Evolutionary conservation across 2,113 vertebrate species (phyloP), one percentile per base, ranked within the genome.

Genomic region (Stegastes partitus): DNA sequence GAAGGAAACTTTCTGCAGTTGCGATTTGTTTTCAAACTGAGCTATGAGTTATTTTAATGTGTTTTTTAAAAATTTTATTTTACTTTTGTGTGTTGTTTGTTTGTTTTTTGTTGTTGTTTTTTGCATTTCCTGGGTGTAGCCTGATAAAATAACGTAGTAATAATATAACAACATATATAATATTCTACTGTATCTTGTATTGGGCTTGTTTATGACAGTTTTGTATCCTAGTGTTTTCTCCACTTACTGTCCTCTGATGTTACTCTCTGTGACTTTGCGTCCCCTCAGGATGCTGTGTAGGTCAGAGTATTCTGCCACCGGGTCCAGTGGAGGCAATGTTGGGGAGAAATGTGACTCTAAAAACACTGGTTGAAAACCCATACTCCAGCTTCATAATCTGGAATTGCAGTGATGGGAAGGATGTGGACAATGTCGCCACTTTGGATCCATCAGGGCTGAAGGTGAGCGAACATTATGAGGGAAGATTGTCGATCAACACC

Each of bases 361-460:
- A 2, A 5, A 65, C 87, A 0, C 54, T 74, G 10, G 0, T 62
- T 0, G 0, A 1, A 0, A 25, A 16, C 0, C 3, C 15, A 0
- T 0, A 0, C 0, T 69, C 19, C n/a, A 0, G 0, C 0, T 0
- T 26, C 1, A 11, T 91, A 0, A 0, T n/a, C 11, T 93, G 92
- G 92, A 19, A 0, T 25, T 81, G 11, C 25, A 73, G 28, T 58
- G 0, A 21, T 44, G 64, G 0, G 0, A 0, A 0, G 0, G 42
- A 63, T 0, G 2, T 4, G 7, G 1, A 0, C 0, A 0, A 9
- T 1, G 5, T 92, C 0, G 37, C 0, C 0, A 81, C 85, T 0
- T 0, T 23, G 9, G 0, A 2, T 0, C 0, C 0, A 0, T 0
- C 0, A 0, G 22, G 0, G 2, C 0, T 42, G 1, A 61, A 1